A percentile compares a stretch with the other conserved stretches of the same genome.
These are phyloP conservation scores for Ypsolopha scabrella DNA, from an alignment of 2,888 invertebrate species.

Conservation along the genomic window DNA sequence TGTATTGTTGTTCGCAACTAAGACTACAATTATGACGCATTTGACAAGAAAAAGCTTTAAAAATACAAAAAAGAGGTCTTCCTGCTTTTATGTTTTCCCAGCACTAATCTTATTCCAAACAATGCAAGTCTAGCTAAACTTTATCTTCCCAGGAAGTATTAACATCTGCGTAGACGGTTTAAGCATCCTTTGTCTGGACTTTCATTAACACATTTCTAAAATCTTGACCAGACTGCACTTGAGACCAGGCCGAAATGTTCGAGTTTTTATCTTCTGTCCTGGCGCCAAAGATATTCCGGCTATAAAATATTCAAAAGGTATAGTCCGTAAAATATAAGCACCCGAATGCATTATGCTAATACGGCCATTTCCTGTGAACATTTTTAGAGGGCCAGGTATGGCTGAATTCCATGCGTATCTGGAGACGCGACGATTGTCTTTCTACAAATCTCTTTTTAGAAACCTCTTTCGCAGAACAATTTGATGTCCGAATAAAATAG, in stretches of 20 bases:
- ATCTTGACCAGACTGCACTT: slow-evolving; percentile 1
- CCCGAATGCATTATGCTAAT: slow-evolving; percentile 59
- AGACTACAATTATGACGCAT: slow-evolving; percentile 1
- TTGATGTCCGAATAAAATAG: slow-evolving; percentile 23
- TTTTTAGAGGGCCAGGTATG: slow-evolving; percentile 13
- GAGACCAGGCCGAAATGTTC: slow-evolving; percentile 7
- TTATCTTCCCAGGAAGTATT: slow-evolving; percentile 29
- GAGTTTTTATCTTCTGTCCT: slow-evolving; percentile 9
- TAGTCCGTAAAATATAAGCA: slow-evolving; percentile 38
- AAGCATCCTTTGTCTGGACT: slow-evolving; percentile 20
- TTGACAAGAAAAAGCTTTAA: not conserved
- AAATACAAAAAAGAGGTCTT: slow-evolving; percentile 2
- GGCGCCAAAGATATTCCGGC: slow-evolving; percentile 28
- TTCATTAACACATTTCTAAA: slow-evolving; percentile 20
- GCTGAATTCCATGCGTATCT: slow-evolving; percentile 41
- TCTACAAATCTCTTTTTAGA: slow-evolving; percentile 18
- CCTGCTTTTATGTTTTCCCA: slow-evolving; percentile 2
- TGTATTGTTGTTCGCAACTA: slow-evolving; percentile 1
- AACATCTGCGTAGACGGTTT: slow-evolving; percentile 8
- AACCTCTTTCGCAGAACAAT: slow-evolving; percentile 29
- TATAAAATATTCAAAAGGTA: slow-evolving; percentile 35
- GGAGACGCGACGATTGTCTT: slow-evolving; percentile 28
- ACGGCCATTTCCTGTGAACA: slow-evolving; percentile 48
- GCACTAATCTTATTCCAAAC: slow-evolving; percentile 6
- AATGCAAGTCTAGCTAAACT: slow-evolving; percentile 21